Percentiles rank a stretch among this genome's conserved stretches.
phyloP scores from a whole-genome alignment of 2,888 invertebrate genomes.

The Euplagia quadripunctaria region DNA sequence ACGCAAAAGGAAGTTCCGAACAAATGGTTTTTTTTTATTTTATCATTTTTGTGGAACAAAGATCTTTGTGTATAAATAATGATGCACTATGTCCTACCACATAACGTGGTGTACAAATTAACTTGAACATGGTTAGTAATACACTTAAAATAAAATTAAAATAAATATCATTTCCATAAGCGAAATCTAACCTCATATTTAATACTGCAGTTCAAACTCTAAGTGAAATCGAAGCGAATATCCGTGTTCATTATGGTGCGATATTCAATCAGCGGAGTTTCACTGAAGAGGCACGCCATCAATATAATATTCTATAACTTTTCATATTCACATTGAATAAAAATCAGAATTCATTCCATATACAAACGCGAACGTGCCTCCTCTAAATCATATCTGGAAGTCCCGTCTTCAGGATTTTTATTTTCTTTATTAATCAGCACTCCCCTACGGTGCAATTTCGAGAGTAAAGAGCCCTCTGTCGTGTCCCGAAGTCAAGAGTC shows the following conservation, averaged over 20 bases:
- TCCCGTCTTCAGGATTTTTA: conserved; percentile 67
- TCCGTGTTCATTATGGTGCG: conserved; percentile 16
- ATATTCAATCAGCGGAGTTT: conserved; percentile 33
- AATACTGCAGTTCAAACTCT: not conserved
- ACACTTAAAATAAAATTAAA: too few species aligned
- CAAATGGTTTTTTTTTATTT: too few species aligned
- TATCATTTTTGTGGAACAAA: too few species aligned
- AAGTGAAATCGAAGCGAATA: conserved; percentile 9
- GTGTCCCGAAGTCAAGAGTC: conserved; percentile 72
- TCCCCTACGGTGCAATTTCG: conserved; percentile 74
- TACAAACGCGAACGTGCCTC: conserved; percentile 63
- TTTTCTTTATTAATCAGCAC: conserved; percentile 82
- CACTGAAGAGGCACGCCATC: conserved; percentile 43
- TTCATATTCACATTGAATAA: conserved; percentile 55
- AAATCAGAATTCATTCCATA: conserved; percentile 54
- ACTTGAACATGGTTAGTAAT: too few species aligned
- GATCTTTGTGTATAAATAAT: too few species aligned
- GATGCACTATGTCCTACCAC: too few species aligned
- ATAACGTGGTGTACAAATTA: too few species aligned
- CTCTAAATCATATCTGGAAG: conserved; percentile 66
- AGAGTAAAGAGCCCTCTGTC: conserved; percentile 73
- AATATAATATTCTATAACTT: conserved; percentile 44
- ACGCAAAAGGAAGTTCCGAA: too few species aligned
- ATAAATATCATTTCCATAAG: too few species aligned
- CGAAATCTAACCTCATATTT: too few species aligned